A percentile compares a stretch with the other conserved stretches of the same genome.
Evolutionary conservation across 2,113 vertebrate species (phyloP).

Genomic region (Chascanopsetta lugubris): DNA sequence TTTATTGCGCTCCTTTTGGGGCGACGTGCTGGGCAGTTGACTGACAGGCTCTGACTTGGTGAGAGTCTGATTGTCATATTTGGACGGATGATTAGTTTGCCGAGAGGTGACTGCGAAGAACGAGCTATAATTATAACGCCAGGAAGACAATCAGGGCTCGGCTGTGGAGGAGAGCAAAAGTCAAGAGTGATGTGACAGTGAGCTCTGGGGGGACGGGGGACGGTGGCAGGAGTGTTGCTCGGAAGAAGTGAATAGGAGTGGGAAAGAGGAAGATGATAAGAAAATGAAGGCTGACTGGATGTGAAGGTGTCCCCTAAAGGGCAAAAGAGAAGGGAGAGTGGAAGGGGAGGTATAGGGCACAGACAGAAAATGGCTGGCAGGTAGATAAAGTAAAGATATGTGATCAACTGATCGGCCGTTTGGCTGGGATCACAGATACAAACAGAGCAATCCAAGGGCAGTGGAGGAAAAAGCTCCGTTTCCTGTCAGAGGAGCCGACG

Average conservation of each 20-base stretch:
- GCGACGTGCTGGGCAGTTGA: conserved; percentile 12
- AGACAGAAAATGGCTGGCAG: conserved; percentile 24
- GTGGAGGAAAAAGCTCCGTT: background rate
- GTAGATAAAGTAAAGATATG: conserved; percentile 30
- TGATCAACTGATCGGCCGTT: conserved; percentile 11
- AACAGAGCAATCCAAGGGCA: conserved; percentile 15
- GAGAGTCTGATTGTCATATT: conserved; percentile 12
- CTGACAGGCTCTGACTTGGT: conserved; percentile 35
- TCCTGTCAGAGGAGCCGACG: conserved; percentile 3
- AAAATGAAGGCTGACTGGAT: conserved; percentile 3
- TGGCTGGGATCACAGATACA: conserved; percentile 35
- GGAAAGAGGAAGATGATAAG: background rate
- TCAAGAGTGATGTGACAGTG: background rate
- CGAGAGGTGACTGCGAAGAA: conserved; percentile 12
- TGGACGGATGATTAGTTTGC: conserved; percentile 37
- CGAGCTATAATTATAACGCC: conserved; percentile 55
- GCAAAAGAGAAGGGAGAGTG: background rate
- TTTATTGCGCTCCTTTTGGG: background rate
- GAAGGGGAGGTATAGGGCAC: background rate
- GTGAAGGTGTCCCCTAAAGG: background rate
- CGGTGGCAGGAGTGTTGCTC: background rate
- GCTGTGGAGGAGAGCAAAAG: conserved; percentile 10
- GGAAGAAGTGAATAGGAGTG: background rate
- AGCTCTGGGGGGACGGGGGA: background rate
- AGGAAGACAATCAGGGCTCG: conserved; percentile 59